Evolutionary conservation across 2,888 invertebrate genomes (phyloP).

Genomic region (Bursaphelenchus okinawaensis): DNA sequence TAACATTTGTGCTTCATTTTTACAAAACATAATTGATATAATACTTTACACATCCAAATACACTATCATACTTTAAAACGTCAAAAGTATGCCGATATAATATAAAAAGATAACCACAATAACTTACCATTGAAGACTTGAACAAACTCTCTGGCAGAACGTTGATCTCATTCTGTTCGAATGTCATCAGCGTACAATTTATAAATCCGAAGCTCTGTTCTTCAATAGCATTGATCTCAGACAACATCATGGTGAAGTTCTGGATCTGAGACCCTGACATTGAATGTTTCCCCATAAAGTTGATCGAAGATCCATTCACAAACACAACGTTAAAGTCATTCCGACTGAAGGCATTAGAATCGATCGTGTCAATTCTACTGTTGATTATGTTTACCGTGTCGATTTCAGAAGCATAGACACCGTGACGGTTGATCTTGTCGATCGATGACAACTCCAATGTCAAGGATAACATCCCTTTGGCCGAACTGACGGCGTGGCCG

Average conservation of each 20-base stretch:
- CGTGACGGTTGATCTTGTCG: conserved; percentile 18
- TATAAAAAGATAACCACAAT: too few relatives aligned
- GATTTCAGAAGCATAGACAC: conserved; percentile 21
- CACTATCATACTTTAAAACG: too few relatives aligned
- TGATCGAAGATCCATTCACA: conserved; percentile 10
- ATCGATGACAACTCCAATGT: conserved; percentile 9
- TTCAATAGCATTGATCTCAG: conserved; percentile 16
- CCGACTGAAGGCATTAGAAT: conserved; percentile 10
- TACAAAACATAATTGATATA: too few relatives aligned
- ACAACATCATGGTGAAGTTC: conserved; percentile 12
- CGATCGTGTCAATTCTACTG: conserved; percentile 12
- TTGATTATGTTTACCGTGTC: neutral
- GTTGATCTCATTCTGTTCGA: conserved; percentile 7
- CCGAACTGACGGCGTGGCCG: conserved; percentile 20
- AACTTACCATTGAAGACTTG: neutral
- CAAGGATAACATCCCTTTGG: conserved; percentile 10
- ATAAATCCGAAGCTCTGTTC: conserved; percentile 17
- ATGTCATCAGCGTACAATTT: conserved; percentile 9
- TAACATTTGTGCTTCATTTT: too few relatives aligned
- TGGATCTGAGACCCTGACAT: conserved; percentile 3
- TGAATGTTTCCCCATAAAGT: conserved; percentile 10
- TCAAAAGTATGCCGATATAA: too few relatives aligned
- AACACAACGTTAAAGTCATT: conserved; percentile 9
- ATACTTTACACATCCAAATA: too few relatives aligned
- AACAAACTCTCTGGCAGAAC: neutral